These are phyloP conservation scores for Amblyornis subalaris DNA, from an alignment of 2,113 vertebrate species.

Conservation along the genomic window DNA sequence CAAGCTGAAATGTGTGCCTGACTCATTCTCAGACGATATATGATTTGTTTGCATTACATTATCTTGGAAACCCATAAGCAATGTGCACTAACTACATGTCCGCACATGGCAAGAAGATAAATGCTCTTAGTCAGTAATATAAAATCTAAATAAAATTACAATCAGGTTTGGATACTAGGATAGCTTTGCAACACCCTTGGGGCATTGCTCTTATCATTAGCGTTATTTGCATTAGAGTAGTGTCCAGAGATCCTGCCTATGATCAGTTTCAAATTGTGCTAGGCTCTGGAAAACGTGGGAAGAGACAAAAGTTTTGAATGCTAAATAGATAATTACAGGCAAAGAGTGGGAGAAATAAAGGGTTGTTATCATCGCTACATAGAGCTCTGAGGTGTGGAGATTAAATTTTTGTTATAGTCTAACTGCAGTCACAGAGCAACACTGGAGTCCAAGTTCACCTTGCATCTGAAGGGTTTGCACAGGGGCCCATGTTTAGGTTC, in stretches of 20 bases:
- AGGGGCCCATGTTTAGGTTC: not conserved
- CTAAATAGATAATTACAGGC: constrained; percentile 45
- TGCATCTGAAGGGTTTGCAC: not conserved
- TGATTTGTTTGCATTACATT: constrained; percentile 59
- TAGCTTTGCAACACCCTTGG: constrained; percentile 39
- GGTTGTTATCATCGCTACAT: not conserved
- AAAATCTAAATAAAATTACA: constrained; percentile 54
- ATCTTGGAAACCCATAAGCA: constrained; percentile 57
- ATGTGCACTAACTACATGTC: constrained; percentile 25
- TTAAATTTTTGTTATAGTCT: not conserved
- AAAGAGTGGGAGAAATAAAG: constrained; percentile 23
- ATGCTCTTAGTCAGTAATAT: constrained; percentile 41
- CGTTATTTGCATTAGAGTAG: constrained; percentile 25
- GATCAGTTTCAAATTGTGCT: constrained; percentile 32
- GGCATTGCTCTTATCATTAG: constrained; percentile 38
- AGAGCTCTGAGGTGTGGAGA: not conserved
- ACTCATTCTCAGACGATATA: constrained; percentile 42
- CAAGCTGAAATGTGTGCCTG: constrained; percentile 25
- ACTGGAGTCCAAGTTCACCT: not conserved
- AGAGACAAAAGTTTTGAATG: constrained; percentile 43
- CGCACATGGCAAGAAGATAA: constrained; percentile 20
- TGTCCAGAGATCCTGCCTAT: constrained; percentile 38
- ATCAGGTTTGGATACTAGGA: constrained; percentile 36
- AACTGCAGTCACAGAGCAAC: not conserved
- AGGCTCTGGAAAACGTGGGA: constrained; percentile 39